Evolutionary conservation across 2,797 vertebrate genomes (phyloP).

Genomic region (Chrysocyon brachyurus): DNA sequence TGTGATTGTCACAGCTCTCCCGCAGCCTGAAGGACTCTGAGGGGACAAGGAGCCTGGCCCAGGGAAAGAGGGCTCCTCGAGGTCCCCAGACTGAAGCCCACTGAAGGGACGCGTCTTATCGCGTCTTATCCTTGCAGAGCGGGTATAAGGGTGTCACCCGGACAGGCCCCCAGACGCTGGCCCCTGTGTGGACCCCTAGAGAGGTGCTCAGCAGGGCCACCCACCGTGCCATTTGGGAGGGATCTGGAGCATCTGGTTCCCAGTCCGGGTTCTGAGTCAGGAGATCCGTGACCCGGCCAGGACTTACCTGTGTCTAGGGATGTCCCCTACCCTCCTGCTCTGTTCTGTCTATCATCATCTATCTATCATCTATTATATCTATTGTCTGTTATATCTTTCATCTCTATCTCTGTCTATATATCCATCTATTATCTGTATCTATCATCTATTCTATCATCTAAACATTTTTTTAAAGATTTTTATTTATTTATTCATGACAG

Average conservation of each 20-base stretch:
- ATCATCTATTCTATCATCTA: too few relatives aligned
- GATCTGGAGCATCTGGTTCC: accelerated
- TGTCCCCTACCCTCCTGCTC: accelerated
- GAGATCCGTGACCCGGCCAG: not conserved
- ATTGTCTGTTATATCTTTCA: too few relatives aligned
- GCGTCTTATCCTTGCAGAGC: accelerated
- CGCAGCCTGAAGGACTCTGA: too few relatives aligned
- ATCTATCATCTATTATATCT: not conserved
- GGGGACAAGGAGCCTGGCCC: accelerated
- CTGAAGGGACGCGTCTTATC: accelerated
- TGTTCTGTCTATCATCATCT: too few relatives aligned
- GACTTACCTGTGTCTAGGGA: accelerated
- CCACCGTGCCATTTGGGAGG: accelerated
- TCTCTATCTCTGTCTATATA: too few relatives aligned
- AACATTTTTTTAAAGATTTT: too few relatives aligned
- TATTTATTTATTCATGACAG: too few relatives aligned
- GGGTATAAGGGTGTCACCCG: accelerated
- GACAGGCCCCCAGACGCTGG: accelerated
- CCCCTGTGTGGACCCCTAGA: accelerated
- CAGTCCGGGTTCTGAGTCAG: not conserved
- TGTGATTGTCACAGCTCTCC: accelerated
- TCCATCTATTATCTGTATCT: not conserved
- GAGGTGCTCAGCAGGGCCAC: accelerated
- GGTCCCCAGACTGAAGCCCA: accelerated
- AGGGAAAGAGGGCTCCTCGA: accelerated